Conservation (phyloP, 2,113 vertebrate species). For the Etia nguti region DNA sequence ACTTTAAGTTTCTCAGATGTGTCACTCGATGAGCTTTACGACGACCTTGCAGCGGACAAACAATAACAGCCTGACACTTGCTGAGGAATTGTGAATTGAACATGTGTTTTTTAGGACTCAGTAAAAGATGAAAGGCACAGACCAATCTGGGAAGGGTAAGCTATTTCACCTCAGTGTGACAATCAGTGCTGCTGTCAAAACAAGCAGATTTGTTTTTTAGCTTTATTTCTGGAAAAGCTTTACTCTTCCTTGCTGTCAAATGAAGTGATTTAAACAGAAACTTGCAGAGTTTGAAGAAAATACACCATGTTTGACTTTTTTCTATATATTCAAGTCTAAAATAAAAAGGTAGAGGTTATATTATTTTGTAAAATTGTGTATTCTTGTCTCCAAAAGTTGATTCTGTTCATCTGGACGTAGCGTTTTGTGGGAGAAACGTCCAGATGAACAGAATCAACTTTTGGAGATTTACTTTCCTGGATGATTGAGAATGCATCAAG, state of each 20-base stretch:
- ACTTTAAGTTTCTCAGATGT: slow-evolving; percentile 3
- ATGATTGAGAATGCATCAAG: no score
- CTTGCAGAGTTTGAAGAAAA: not conserved
- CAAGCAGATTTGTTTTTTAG: not conserved
- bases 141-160: slow-evolving; percentile 33
- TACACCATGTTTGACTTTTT: rapidly evolving
- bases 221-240: not conserved
- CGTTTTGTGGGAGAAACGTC: no score
- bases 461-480: no score
- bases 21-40: slow-evolving; percentile 36
- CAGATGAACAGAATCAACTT: no score
- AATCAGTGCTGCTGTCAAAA: slow-evolving; percentile 7
- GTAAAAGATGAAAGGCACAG: slow-evolving; percentile 70
- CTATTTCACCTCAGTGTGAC: slow-evolving; percentile 55
- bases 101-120: slow-evolving; percentile 63
- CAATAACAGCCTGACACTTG: slow-evolving; percentile 57
- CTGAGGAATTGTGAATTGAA: slow-evolving; percentile 63
- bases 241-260: not conserved
- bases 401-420: no score
- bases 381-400: no score
- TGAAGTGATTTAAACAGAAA: not conserved
- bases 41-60: slow-evolving; percentile 47
- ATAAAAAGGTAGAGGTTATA: not conserved
- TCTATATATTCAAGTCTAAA: not conserved
- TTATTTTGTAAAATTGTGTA: not conserved